phyloP scores from a whole-genome alignment of 1,140 invertebrate genomes.

The Eupeodes corollae region DNA sequence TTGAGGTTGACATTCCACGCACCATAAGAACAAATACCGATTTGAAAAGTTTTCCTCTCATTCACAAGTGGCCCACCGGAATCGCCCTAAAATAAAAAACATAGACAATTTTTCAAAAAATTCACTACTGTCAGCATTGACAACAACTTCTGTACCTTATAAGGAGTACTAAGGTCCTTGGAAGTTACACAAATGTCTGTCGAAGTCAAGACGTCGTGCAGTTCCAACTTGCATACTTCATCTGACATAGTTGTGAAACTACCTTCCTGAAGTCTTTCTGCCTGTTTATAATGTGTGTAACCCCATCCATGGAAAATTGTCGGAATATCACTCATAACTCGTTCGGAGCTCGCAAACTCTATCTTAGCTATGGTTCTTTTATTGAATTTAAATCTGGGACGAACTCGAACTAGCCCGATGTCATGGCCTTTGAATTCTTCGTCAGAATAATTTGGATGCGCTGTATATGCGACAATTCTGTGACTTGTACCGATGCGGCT shows the following conservation, averaged over 20 bases:
- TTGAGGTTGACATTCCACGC: no score
- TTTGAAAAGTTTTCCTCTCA: no score
- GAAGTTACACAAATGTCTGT: slow-evolving; percentile 39
- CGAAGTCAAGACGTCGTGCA: slow-evolving; percentile 27
- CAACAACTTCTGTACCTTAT: slow-evolving; percentile 7
- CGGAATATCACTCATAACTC: slow-evolving; percentile 16
- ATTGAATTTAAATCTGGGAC: slow-evolving; percentile 17
- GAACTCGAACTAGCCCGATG: slow-evolving; percentile 25
- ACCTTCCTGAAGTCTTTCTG: slow-evolving; percentile 22
- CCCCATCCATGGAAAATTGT: slow-evolving; percentile 34
- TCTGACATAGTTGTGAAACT: slow-evolving; percentile 29
- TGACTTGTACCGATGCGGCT: slow-evolving; percentile 33
- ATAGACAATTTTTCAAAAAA: not conserved
- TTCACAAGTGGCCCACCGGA: slow-evolving; percentile 54
- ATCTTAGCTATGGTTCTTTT: slow-evolving; percentile 14
- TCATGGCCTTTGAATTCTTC: slow-evolving; percentile 27
- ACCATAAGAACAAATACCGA: no score
- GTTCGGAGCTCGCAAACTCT: slow-evolving; percentile 13
- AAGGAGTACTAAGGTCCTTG: slow-evolving; percentile 36
- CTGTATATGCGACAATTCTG: slow-evolving; percentile 13
- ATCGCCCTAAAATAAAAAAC: slow-evolving; percentile 45
- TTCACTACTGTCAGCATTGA: not conserved
- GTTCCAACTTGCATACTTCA: slow-evolving; percentile 21
- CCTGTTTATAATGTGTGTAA: slow-evolving; percentile 13
- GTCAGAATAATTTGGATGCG: slow-evolving; percentile 26